A percentile compares a stretch with the other conserved stretches of the same genome.
phyloP scores from a whole-genome alignment of 2,888 invertebrate genomes.

The Synergus laeviventris region DNA sequence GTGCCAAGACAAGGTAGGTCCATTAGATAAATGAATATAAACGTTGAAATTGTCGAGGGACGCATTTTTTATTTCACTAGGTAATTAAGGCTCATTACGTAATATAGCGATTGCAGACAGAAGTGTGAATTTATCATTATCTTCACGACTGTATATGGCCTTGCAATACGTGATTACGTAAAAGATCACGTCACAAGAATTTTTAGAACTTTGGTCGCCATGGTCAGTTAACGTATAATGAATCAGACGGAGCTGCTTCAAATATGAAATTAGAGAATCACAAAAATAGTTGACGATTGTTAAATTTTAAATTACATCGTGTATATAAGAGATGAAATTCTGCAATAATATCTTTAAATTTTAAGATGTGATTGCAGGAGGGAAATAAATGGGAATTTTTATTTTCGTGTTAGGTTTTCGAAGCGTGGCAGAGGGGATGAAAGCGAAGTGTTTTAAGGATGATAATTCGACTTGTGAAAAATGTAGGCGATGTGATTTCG shows the following conservation, averaged over 20 bases:
- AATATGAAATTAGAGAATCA: neutral
- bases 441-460: conserved; percentile 9
- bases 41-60: neutral
- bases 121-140: no score
- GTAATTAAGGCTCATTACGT: no score
- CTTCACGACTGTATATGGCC: no score
- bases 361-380: no score
- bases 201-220: conserved; percentile 7
- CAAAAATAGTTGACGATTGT: no score
- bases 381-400: neutral
- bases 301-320: no score
- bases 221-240: conserved; percentile 16
- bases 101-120: no score
- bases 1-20: neutral
- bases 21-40: neutral
- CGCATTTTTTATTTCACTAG: neutral
- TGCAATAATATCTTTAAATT: no score
- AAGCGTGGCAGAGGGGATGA: neutral
- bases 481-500: no score
- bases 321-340: no score
- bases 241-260: neutral
- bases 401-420: no score
- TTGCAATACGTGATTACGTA: neutral
- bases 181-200: neutral
- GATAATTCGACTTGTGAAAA: conserved; percentile 17